A percentile compares a stretch with the other conserved stretches of the same genome.
Evolutionary conservation across 2,797 vertebrate genomes (phyloP).

Genomic region (Myioborus melanocephalus): DNA sequence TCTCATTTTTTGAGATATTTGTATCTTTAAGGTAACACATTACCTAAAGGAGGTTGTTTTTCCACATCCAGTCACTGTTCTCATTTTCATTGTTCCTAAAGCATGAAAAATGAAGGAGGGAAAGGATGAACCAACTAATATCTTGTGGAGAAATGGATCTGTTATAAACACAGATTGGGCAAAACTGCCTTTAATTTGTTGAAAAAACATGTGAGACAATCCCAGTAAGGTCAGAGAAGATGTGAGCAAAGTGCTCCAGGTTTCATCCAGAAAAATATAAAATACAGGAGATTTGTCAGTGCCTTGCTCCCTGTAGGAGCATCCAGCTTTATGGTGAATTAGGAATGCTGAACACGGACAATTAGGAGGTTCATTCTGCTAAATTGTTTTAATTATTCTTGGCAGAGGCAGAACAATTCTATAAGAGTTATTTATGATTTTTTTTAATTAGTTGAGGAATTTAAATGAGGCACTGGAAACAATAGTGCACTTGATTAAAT

Average conservation of each 20-base stretch:
- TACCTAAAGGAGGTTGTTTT: neutral
- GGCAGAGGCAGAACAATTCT: neutral
- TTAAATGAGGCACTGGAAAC: neutral
- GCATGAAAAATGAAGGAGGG: neutral
- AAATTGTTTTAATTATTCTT: constrained; percentile 31
- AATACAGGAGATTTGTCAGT: neutral
- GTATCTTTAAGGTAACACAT: neutral
- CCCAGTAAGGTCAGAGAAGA: neutral
- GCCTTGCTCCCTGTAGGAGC: neutral
- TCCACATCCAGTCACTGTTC: neutral
- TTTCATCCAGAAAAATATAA: neutral
- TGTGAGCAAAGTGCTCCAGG: neutral
- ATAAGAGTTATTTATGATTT: neutral
- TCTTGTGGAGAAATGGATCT: neutral
- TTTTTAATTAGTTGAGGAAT: constrained; percentile 32
- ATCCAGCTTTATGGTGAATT: neutral
- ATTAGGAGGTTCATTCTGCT: neutral
- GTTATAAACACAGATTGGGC: neutral
- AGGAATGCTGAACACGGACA: neutral
- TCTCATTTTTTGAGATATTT: neutral
- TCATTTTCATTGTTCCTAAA: neutral
- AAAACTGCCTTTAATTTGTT: neutral
- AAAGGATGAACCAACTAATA: neutral
- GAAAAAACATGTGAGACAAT: neutral
- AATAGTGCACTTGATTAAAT: neutral